These are phyloP conservation scores for Chrosomus eos DNA, from an alignment of 2,797 vertebrate species.

Conservation along the genomic window DNA sequence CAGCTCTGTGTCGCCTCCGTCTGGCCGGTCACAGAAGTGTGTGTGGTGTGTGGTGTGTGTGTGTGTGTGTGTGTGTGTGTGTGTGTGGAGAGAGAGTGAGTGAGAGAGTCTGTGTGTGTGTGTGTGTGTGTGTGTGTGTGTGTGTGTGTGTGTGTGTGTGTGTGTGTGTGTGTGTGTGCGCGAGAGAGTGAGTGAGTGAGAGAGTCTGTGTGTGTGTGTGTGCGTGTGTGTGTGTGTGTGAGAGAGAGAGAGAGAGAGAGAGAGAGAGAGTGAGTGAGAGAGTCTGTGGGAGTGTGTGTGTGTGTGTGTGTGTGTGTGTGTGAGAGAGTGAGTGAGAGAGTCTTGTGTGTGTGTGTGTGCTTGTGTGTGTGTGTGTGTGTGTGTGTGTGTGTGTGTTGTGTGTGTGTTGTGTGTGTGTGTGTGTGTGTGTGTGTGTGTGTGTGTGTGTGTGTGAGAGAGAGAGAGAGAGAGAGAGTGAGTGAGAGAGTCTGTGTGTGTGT, in stretches of 20 bases:
- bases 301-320: no score
- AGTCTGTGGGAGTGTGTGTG: neutral
- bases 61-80: neutral
- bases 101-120: neutral
- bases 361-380: neutral
- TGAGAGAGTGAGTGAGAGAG: no score
- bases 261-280: neutral
- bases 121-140: neutral
- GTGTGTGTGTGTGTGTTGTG: neutral
- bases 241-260: neutral
- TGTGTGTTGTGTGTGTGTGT: neutral
- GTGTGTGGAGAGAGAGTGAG: no score
- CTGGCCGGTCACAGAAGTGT: no score
- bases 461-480: no score
- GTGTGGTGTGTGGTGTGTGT: neutral
- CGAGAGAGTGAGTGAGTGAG: no score
- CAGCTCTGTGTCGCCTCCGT: no score
- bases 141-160: no score
- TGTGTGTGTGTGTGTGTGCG: no score
- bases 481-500: no score
- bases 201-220: neutral
- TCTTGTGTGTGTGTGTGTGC: neutral
- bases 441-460: neutral
- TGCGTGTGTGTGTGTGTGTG: neutral
- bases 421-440: no score